Evolutionary conservation across 2,113 vertebrate species (phyloP), one percentile per base, ranked within the genome.

Genomic region (Ranitomeya imitator): DNA sequence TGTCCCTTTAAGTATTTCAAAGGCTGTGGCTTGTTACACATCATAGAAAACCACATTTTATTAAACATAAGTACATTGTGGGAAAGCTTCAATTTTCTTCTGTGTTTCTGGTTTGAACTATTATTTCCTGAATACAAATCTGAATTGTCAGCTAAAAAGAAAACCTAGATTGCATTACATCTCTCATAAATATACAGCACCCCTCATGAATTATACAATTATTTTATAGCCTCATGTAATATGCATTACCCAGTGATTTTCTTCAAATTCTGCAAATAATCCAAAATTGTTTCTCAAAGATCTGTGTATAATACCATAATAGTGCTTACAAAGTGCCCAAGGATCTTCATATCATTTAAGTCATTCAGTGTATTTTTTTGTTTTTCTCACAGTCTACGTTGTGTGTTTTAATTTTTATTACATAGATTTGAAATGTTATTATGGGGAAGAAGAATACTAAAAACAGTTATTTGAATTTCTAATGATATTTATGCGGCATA

Each of bases 181-280:
- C 69, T 37, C 37, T 73, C 14, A 37, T 73, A 73, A 31, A 73
- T 73, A 73, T 73, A 73, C 69, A 37, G 26, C 15, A 73, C 2
- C 69, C 69, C 31, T 15, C 31, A 73, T 73, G 69, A 73, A 73
- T 73, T 37, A 73, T 73, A 73, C 69, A 73, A 37, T 26, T 69
- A 11, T 73, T 37, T 37, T 73, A 73, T 37, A 37, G 69, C 69
- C 31, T 73, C 26, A 73, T 73, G 26, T 73, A 73, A 73, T 26
- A 73, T 73, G 23, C 69, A 37, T 73, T 37, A 37, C 14, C 26
- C 69, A 73, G 7, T 31, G 37, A 31, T 37, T 37, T 73, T 73
- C 69, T 37, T 26, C 31, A 31, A 73, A 73, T 6, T 1, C 69
- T 73, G 69, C 69, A 7, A 37, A 73, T 4, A 73, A 73, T 37